Base-by-base conservation (phyloP, 2,113 vertebrate species). In the Caloenas nicobarica region DNA sequence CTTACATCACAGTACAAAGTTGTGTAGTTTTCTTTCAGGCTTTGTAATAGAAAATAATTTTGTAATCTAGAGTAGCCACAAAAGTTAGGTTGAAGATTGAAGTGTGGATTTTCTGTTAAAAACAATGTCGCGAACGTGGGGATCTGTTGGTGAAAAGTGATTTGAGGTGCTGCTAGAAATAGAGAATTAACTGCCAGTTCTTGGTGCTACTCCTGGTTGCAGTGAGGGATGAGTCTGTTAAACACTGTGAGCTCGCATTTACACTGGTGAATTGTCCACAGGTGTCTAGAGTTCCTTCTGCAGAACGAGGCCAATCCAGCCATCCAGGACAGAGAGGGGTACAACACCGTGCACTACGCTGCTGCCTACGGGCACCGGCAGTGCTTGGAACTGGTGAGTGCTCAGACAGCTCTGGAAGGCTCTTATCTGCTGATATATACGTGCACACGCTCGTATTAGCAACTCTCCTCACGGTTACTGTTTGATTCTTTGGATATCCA, bases 281-380 rank as follows among this genome's bases (percentile, higher is more conserved):
- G 99, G 94, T 99, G 99, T 97, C 97, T 99, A 9, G 99, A 99
- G 97, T 99, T 99, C 94, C 98, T 99, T 69, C 98, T 99, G 13
- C 99, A 99, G 81, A 98, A 99, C 1, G 98, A 99, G 62, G 99
- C 99, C 12, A 98, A 98, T 21, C 98, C 99, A 2, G 98, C 98
- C 28, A 98, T 99, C 72, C 98, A 98, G 85, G 99, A 99, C 97
- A 99, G 99, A 73, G 99, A 99, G 92, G 99, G 99, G 4, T 99
- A 99, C 97, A 99, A 98, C 65, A 98, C 99, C 7, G 97, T 99
- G 46, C 99, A 99, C 93, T 99, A 99, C 3, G 99, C 99, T 54
- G 99, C 99, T 70, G 99, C 99, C 26, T 99, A 99, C 3, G 99
- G 99, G 84, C 99, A 99, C 98, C 98, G 98, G 58, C 98, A 99